Percentiles rank a stretch among this genome's conserved stretches.
Conservation (phyloP, 2,113 vertebrate genomes). For the Periophthalmodon schlosseri region DNA sequence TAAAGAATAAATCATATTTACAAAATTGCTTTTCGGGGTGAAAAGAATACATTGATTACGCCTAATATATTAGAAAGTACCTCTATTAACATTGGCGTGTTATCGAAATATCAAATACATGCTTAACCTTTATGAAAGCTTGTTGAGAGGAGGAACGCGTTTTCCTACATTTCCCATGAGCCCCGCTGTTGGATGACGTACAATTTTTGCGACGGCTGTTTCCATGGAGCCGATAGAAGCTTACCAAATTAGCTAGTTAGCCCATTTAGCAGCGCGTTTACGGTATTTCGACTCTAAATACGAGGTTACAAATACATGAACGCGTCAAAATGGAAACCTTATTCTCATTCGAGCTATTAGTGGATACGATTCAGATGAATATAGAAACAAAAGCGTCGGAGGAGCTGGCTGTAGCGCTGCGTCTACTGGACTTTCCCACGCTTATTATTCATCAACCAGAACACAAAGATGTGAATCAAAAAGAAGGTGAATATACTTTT, state of each 20-base stretch:
- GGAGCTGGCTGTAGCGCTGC: slow-evolving; percentile 78
- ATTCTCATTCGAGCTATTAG: slow-evolving; percentile 84
- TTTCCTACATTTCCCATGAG: slow-evolving; percentile 42
- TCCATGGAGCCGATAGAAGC: slow-evolving; percentile 62
- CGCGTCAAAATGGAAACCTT: slow-evolving; percentile 62
- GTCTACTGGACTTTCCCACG: slow-evolving; percentile 86
- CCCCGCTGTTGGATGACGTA: slow-evolving; percentile 27
- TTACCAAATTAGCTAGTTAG: not conserved
- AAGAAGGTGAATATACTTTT: slow-evolving; percentile 49
- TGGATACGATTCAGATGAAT: slow-evolving; percentile 77
- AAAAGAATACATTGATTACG: too few relatives aligned
- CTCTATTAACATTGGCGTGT: not conserved
- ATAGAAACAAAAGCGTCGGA: slow-evolving; percentile 22
- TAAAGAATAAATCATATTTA: too few relatives aligned
- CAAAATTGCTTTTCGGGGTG: too few relatives aligned
- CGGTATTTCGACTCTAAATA: not conserved
- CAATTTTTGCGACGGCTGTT: slow-evolving; percentile 54
- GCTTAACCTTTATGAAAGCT: not conserved
- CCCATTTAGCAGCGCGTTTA: not conserved
- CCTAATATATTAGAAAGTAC: too few relatives aligned
- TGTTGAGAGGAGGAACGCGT: too few relatives aligned
- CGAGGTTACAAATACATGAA: slow-evolving; percentile 40
- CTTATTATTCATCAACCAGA: slow-evolving; percentile 77
- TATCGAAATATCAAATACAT: not conserved
- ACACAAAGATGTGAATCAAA: not conserved